Conservation (phyloP, 2,888 invertebrate genomes). For the Oxytorus armatus region DNA sequence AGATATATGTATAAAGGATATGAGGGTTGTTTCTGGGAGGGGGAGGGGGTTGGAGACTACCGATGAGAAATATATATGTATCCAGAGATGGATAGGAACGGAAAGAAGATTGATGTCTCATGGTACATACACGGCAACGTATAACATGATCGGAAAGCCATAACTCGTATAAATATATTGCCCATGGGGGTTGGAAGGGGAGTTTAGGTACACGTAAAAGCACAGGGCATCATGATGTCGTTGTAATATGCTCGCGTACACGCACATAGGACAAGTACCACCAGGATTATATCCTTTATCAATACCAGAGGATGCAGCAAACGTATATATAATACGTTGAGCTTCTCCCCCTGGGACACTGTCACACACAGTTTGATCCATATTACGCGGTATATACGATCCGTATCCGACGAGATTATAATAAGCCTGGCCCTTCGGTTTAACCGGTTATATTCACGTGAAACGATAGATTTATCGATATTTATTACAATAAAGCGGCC, state of each 20-base stretch:
- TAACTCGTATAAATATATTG: slow-evolving; percentile 73
- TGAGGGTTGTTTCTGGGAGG: no score
- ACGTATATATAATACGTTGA: slow-evolving; percentile 12
- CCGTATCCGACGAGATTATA: slow-evolving; percentile 64
- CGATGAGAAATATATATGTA: slow-evolving; percentile 23
- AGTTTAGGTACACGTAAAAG: slow-evolving; percentile 71
- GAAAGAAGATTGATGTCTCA: slow-evolving; percentile 73
- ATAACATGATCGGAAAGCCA: slow-evolving; percentile 73
- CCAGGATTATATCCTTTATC: slow-evolving; percentile 42
- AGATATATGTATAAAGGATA: slow-evolving; percentile 14
- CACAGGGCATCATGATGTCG: slow-evolving; percentile 41
- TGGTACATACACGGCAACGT: slow-evolving; percentile 65
- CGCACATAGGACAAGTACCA: not conserved
- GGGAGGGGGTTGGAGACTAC: no score
- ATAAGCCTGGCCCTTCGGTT: slow-evolving; percentile 55
- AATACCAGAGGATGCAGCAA: not conserved
- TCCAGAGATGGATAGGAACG: slow-evolving; percentile 44
- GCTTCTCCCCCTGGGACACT: not conserved
- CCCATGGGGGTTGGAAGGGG: no score
- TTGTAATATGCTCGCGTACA: slow-evolving; percentile 44
- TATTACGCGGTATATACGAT: slow-evolving; percentile 46
- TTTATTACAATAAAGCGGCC: slow-evolving; percentile 25
- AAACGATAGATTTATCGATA: slow-evolving; percentile 41
- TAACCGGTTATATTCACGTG: slow-evolving; percentile 43
- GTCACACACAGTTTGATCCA: slow-evolving; percentile 55